These are phyloP conservation scores for Diadegma fenestrale DNA, from an alignment of 2,888 invertebrate genomes.

Conservation along the genomic window DNA sequence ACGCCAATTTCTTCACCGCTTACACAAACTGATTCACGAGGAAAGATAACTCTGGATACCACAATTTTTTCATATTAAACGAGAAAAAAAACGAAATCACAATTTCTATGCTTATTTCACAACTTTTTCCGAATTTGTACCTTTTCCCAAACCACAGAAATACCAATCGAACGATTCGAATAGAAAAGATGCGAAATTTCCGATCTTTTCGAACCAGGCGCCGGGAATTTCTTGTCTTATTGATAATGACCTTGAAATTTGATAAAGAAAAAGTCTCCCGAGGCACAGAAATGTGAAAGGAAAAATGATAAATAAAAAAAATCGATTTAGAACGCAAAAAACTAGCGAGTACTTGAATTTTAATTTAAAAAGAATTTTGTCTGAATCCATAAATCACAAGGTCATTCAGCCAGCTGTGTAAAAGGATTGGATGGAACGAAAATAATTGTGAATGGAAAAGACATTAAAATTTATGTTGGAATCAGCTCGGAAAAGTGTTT, in stretches of 20 bases:
- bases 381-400: slow-evolving; percentile 28
- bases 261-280: not conserved
- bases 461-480: not conserved
- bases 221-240: not conserved
- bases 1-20: slow-evolving; percentile 35
- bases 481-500: not conserved
- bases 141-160: not conserved
- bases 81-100: not conserved
- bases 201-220: not conserved
- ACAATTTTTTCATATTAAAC: slow-evolving; percentile 53
- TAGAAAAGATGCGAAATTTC: not conserved
- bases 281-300: not conserved
- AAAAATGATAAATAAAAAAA: not conserved
- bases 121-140: not conserved
- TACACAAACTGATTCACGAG: slow-evolving; percentile 43
- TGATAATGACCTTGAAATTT: not conserved
- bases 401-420: not conserved
- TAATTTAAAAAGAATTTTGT: not conserved
- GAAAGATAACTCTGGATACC: slow-evolving; percentile 28
- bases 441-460: not conserved
- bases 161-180: too few species aligned
- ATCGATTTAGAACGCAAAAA: not conserved
- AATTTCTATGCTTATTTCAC: not conserved
- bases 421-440: not conserved
- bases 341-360: slow-evolving; percentile 17